Base-by-base conservation (phyloP, 2,888 invertebrate genomes). In the Iselma pallidipennis region DNA sequence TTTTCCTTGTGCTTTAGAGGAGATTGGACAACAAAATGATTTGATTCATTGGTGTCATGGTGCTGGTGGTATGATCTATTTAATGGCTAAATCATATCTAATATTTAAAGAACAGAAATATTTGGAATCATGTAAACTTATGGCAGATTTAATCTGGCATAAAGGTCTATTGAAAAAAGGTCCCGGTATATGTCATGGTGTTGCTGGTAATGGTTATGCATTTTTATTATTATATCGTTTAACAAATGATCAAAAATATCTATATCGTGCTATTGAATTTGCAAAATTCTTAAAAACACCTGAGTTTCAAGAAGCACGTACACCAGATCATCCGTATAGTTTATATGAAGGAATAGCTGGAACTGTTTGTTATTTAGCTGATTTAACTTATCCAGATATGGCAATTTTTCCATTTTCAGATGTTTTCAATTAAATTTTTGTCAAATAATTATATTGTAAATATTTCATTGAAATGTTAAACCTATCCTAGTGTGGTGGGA, bases 31-130 rank as follows among this genome's bases (percentile, higher is more conserved):
- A 33, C 79, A 81, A 10, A 89, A 92, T 61, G 90, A 92, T 63
- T 81, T 95, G 10, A 87, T 95, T 0, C 95, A 95, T 76, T 95
- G 95, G 95, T 95, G 95, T 78, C 95, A 95, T 77, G 95, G 95
- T 0, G 93, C 93, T 9, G 90, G 93, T 7, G 95, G 95, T 0
- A 86, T 89, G 0, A 83, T 94, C 6, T 95, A 94, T 75, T 78
- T 94, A 31, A 86, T 95, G 84, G 92, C 92, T 1, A 91, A 90
- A 79, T 92, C 95, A 0, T 94, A 89, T 77, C 78, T 89, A 28
- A 80, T 88, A 1, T 95, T 88, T 82, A 86, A 89, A 64, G 92
- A 94, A 45, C 82, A 87, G 1, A 89, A 87, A 74, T 95, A 91
- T 77, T 80, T 91, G 26, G 77, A 87, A 19, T 87, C 91, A 0